These are phyloP conservation scores for Strix occidentalis DNA, from an alignment of 2,797 vertebrate genomes.

Conservation along the genomic window DNA sequence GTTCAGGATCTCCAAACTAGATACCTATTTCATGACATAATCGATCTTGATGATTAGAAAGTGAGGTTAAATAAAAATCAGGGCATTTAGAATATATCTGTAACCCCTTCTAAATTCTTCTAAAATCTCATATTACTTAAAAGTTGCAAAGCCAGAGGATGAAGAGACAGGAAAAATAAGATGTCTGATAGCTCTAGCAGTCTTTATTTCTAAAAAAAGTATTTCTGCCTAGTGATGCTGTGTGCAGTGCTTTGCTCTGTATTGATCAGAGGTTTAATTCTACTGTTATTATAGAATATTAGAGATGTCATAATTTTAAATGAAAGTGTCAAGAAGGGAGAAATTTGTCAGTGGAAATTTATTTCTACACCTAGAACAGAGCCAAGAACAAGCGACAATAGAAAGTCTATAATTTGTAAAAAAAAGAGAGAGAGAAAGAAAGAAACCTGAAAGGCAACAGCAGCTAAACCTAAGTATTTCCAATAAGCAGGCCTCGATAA, in stretches of 20 bases:
- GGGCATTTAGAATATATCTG: background rate
- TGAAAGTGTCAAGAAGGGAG: background rate
- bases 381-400: background rate
- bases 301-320: background rate
- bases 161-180: background rate
- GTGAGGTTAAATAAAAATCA: background rate
- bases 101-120: background rate
- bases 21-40: background rate
- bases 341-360: background rate
- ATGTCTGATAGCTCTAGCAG: background rate
- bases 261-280: background rate
- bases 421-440: too few species aligned
- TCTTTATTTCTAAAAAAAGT: background rate
- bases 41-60: background rate
- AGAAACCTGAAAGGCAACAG: background rate
- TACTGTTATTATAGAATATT: background rate
- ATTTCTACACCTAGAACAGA: background rate
- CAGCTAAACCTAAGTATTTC: background rate
- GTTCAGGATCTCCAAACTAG: background rate
- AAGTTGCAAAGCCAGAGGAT: background rate
- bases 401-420: background rate
- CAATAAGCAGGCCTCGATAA: background rate
- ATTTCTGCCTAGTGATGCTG: background rate
- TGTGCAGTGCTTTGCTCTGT: background rate
- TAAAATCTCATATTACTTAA: background rate